Evolutionary conservation across 2,888 invertebrate genomes (phyloP).

Genomic region (Rotaria sp.): DNA sequence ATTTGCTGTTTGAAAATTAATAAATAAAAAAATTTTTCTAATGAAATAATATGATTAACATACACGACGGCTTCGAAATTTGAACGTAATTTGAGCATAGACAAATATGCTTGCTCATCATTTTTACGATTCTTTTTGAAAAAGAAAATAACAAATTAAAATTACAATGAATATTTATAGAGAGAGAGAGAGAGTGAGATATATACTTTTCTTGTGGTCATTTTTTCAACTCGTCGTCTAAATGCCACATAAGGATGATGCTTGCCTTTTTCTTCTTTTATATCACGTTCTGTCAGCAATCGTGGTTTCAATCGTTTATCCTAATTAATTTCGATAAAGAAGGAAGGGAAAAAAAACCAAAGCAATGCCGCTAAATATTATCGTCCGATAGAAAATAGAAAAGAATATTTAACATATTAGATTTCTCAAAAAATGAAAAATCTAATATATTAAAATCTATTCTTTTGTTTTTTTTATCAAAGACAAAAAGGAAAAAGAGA

Average conservation of each 20-base stretch:
- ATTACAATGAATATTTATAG: neutral
- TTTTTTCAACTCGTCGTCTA: constrained; percentile 22
- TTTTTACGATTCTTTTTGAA: constrained; percentile 19
- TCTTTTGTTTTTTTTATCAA: neutral
- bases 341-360: neutral
- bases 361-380: too few relatives aligned
- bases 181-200: too few relatives aligned
- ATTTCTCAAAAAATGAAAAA: neutral
- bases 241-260: constrained; percentile 29
- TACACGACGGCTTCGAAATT: constrained; percentile 24
- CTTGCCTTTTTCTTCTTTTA: constrained; percentile 29
- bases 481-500: neutral
- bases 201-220: constrained; percentile 23
- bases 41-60: neutral
- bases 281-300: constrained; percentile 22
- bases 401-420: neutral
- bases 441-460: neutral
- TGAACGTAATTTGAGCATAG: constrained; percentile 26
- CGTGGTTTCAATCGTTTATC: constrained; percentile 6
- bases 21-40: too few relatives aligned
- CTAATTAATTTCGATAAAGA: neutral
- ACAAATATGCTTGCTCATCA: constrained; percentile 28
- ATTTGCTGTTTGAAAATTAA: neutral
- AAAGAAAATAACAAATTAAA: neutral
- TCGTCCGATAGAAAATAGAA: too few relatives aligned